Conservation (phyloP, 1,140 invertebrate species). For the Heliconius himera region DNA sequence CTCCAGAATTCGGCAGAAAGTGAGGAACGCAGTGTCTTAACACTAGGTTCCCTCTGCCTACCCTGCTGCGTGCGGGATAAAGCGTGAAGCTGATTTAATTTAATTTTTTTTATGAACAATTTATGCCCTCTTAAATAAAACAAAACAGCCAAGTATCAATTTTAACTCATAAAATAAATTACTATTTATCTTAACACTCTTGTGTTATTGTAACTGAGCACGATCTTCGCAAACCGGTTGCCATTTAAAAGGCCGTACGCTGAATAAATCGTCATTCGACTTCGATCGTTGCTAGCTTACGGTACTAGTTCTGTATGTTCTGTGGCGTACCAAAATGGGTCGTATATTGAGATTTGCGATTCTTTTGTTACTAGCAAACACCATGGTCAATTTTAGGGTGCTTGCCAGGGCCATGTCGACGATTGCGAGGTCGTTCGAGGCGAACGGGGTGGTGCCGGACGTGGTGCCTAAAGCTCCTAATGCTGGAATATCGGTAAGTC, state of each 20-base stretch:
- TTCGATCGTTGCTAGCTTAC: conserved; percentile 1
- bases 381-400: conserved; percentile 78
- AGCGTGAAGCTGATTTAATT: no score
- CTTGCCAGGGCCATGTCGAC: conserved; percentile 72
- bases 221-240: conserved; percentile 11
- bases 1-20: no score
- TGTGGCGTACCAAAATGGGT: conserved; percentile 46
- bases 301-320: conserved; percentile 20
- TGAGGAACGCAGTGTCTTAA: no score
- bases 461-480: conserved; percentile 66
- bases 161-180: neutral
- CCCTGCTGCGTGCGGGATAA: no score
- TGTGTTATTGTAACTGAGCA: neutral
- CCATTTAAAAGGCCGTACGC: neutral
- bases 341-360: conserved; percentile 62
- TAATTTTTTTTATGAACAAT: no score
- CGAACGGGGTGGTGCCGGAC: conserved; percentile 68
- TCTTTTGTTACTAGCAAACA: conserved; percentile 73
- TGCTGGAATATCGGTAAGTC: conserved; percentile 52
- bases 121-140: no score
- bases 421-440: conserved; percentile 65
- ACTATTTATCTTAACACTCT: no score
- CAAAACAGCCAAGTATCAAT: neutral
- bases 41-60: no score
- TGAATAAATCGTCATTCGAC: conserved; percentile 14